phyloP scores from a whole-genome alignment of 2,888 invertebrate genomes.

The Antitype chi region DNA sequence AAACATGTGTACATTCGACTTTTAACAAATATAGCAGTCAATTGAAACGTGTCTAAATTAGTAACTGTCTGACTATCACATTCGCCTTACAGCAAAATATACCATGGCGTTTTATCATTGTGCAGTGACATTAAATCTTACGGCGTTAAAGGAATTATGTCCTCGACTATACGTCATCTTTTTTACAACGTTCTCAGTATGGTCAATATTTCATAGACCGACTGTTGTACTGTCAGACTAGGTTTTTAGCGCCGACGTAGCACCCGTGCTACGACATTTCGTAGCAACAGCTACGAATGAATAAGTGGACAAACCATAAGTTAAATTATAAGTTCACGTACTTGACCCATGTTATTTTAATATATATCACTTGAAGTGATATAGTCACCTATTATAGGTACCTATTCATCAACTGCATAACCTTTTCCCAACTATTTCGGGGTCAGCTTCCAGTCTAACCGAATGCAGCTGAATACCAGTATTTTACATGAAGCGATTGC shows the following conservation, averaged over 20 bases:
- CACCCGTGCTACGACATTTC: conserved; percentile 15
- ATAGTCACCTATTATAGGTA: background rate
- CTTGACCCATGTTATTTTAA: conserved; percentile 1
- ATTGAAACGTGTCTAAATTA: background rate
- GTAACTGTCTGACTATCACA: background rate
- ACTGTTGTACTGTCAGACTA: background rate
- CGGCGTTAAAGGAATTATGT: too few species aligned
- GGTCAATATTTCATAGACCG: background rate
- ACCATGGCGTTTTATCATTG: background rate
- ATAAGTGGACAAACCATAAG: background rate
- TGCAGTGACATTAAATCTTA: background rate
- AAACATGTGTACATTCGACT: too few species aligned
- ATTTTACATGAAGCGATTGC: too few species aligned
- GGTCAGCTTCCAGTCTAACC: too few species aligned
- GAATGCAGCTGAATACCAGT: too few species aligned
- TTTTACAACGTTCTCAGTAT: background rate
- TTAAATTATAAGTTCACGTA: conserved; percentile 5
- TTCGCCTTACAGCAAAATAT: background rate
- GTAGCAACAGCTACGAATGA: conserved; percentile 35
- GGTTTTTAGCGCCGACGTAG: conserved; percentile 25
- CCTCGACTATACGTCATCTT: background rate
- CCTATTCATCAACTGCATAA: too few species aligned
- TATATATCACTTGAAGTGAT: conserved; percentile 9
- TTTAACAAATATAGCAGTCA: too few species aligned
- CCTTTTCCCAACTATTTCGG: too few species aligned